Percentiles rank a stretch among this genome's conserved stretches.
These are phyloP conservation scores for Acholoe squamosa DNA, from an alignment of 2,888 invertebrate genomes.

Conservation along the genomic window DNA sequence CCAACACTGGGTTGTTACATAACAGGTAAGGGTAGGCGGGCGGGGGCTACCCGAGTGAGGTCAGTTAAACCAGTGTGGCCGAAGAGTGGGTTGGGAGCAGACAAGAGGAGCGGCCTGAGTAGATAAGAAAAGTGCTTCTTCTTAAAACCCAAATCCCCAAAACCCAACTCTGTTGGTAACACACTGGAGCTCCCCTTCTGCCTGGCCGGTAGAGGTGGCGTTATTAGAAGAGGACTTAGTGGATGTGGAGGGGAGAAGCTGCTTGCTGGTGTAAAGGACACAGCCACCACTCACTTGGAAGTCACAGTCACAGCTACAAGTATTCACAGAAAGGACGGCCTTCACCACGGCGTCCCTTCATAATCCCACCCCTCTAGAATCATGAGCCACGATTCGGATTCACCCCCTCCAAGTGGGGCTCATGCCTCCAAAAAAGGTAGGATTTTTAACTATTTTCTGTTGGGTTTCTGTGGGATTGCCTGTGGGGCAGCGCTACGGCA, in stretches of 20 bases:
- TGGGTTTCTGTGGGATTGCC: not conserved
- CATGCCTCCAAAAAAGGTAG: constrained; percentile 42
- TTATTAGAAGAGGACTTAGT: not conserved
- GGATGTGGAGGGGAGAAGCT: not conserved
- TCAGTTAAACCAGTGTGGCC: not conserved
- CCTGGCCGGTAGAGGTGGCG: not conserved
- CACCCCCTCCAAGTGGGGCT: not conserved
- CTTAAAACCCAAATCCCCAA: no score
- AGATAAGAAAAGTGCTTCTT: no score
- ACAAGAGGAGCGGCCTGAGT: not conserved
- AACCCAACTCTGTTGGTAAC: no score
- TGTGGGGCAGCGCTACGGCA: not conserved
- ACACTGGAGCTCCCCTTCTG: not conserved
- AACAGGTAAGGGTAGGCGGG: not conserved
- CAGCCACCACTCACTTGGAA: not conserved
- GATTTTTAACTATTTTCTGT: not conserved
- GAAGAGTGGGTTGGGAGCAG: not conserved
- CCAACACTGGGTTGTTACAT: not conserved
- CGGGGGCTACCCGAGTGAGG: not conserved
- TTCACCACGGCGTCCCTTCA: not conserved
- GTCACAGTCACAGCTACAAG: not conserved
- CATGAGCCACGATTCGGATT: constrained; percentile 31
- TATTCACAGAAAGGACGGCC: not conserved
- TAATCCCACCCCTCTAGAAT: not conserved
- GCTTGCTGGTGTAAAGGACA: no score